Percentiles rank a stretch among this genome's conserved stretches.
Conservation (phyloP, 92 coral and sea anemone species). For the Porites evermanni region DNA sequence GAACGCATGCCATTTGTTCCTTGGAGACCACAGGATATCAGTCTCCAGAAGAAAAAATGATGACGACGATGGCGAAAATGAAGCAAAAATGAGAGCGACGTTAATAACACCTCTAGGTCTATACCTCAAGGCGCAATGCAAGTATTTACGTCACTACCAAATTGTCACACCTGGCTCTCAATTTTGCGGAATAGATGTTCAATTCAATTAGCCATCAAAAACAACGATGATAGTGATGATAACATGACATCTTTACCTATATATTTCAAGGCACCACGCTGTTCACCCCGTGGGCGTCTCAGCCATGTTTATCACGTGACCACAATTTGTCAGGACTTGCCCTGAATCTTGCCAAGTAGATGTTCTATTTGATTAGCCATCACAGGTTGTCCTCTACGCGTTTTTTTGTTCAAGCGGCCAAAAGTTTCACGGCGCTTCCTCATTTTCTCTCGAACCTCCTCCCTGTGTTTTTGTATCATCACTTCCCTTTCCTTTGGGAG, state of each 20-base stretch:
- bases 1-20: too few relatives aligned
- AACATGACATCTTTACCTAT: neutral
- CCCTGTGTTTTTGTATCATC: constrained; percentile 64
- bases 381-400: constrained; percentile 91
- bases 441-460: constrained; percentile 70
- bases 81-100: too few relatives aligned
- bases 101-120: too few relatives aligned
- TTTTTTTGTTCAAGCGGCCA: constrained; percentile 68
- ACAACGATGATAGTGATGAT: neutral
- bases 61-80: neutral
- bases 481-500: constrained; percentile 70
- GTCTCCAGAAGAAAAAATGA: neutral
- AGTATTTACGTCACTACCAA: too few relatives aligned
- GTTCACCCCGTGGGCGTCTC: neutral
- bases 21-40: neutral
- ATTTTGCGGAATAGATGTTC: too few relatives aligned
- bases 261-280: neutral
- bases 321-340: constrained; percentile 16
- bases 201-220: too few relatives aligned
- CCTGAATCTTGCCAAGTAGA: constrained; percentile 79
- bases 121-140: too few relatives aligned
- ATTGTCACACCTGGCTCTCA: too few relatives aligned
- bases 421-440: constrained; percentile 76
- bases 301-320: neutral
- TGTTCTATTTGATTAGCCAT: constrained; percentile 91